Conservation (phyloP, 2,113 vertebrate species). For the Halichoerus grypus region DNA sequence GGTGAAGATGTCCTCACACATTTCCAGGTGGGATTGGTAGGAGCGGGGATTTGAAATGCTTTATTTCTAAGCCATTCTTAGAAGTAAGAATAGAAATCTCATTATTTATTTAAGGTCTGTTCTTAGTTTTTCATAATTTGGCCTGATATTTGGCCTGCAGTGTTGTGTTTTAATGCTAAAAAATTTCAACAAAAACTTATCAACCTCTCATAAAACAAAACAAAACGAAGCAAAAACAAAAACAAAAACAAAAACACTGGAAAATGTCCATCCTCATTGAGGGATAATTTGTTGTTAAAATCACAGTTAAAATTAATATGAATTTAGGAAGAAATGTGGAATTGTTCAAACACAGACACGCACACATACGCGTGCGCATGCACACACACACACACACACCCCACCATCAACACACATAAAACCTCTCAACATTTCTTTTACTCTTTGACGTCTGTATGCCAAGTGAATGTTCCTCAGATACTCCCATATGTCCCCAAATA, state of each 20-base stretch:
- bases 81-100: slow-evolving; percentile 23
- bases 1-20: fast-evolving
- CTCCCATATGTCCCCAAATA: slow-evolving; percentile 49
- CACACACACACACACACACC: background rate
- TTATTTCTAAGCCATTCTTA: slow-evolving; percentile 3
- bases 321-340: background rate
- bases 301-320: background rate
- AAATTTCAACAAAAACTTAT: background rate
- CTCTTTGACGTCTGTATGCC: background rate
- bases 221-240: background rate
- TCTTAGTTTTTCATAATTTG: background rate
- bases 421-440: background rate
- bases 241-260: background rate
- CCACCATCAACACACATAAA: background rate
- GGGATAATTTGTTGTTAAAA: background rate
- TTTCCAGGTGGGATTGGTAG: background rate
- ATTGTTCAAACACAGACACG: background rate
- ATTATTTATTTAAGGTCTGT: slow-evolving; percentile 16
- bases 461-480: background rate
- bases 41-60: background rate
- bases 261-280: background rate
- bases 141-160: background rate
- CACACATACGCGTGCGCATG: no score
- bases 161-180: background rate
- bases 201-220: background rate